Conservation (phyloP, 64 coral and sea anemone genomes). For the Montipora cactus region DNA sequence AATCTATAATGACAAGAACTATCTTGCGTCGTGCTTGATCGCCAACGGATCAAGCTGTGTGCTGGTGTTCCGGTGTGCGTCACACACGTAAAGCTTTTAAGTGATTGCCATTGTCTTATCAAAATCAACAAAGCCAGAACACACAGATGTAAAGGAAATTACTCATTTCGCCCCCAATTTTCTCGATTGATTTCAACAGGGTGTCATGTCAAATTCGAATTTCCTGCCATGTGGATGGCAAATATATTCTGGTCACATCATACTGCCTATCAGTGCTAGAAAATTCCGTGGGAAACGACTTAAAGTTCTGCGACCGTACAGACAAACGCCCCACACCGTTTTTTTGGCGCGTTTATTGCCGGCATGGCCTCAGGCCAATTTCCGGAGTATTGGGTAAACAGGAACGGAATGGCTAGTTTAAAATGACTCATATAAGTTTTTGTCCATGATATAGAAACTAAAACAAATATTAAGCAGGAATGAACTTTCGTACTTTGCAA, state of each 20-base stretch:
- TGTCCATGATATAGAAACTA: not conserved
- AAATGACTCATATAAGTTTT: not conserved
- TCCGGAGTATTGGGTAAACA: constrained; percentile 22
- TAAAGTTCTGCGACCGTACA: not conserved
- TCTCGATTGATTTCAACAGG: not conserved
- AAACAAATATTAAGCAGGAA: not conserved
- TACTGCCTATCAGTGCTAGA: too few species aligned
- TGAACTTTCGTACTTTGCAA: not conserved
- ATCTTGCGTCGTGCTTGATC: not conserved
- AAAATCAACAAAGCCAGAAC: not conserved
- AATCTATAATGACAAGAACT: constrained; percentile 21
- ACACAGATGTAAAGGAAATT: not conserved
- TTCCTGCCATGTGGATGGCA: not conserved
- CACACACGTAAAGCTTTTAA: not conserved
- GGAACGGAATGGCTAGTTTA: constrained; percentile 2
- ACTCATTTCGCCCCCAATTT: not conserved
- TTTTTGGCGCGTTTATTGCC: constrained; percentile 30
- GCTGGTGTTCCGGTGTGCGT: not conserved
- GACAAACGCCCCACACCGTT: not conserved
- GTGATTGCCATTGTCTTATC: not conserved
- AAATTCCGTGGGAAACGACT: not conserved
- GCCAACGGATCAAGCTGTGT: not conserved
- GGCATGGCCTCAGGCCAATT: not conserved
- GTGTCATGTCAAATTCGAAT: not conserved
- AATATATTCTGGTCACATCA: constrained; percentile 1